phyloP scores from a whole-genome alignment of 2,797 vertebrate genomes.

The Chrosomus eos region DNA sequence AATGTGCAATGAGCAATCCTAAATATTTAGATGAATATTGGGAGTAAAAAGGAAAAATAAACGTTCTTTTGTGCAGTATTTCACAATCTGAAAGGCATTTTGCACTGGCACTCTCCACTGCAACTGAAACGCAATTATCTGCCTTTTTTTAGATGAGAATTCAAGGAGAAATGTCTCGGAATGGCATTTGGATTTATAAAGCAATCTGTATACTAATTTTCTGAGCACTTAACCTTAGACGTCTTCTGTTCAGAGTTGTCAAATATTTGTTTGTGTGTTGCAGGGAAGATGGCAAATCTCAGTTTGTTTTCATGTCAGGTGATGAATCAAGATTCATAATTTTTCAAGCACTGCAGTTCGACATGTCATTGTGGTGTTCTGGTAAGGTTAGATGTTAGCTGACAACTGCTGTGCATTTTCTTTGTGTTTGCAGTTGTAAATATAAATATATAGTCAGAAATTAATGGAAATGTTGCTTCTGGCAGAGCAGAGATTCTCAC shows the following conservation, averaged over 20 bases:
- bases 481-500: constrained; percentile 11
- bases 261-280: constrained; percentile 19
- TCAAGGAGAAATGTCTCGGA: constrained; percentile 33
- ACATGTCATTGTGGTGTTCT: background rate
- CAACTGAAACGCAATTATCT: constrained; percentile 51
- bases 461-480: background rate
- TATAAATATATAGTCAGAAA: constrained; percentile 17
- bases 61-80: constrained; percentile 34
- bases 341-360: background rate
- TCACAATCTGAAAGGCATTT: constrained; percentile 24
- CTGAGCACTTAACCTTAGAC: constrained; percentile 44
- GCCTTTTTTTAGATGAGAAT: constrained; percentile 34
- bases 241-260: constrained; percentile 13
- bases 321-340: background rate
- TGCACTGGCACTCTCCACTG: background rate
- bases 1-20: constrained; percentile 45
- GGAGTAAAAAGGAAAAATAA: constrained; percentile 8
- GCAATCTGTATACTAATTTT: constrained; percentile 51
- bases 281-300: background rate
- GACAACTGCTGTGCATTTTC: background rate
- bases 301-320: constrained; percentile 4
- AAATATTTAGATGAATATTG: constrained; percentile 26
- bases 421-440: background rate
- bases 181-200: constrained; percentile 45
- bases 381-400: background rate